Evolutionary conservation across 2,797 vertebrate species (phyloP).

Genomic region (Pipistrellus kuhlii): DNA sequence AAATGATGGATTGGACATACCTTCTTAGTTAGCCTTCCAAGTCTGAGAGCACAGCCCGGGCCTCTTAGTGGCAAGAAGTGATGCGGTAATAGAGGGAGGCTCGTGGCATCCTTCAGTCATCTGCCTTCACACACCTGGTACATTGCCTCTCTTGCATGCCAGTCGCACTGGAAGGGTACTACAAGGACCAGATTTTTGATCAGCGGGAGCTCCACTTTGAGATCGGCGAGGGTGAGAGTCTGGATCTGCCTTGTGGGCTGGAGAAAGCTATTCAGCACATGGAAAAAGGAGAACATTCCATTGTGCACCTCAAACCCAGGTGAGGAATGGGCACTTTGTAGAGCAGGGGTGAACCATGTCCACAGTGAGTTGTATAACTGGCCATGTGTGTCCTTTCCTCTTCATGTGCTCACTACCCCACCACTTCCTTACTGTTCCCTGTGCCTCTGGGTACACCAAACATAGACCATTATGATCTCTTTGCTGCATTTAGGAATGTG

Average conservation of each 20-base stretch:
- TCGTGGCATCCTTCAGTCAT: not conserved
- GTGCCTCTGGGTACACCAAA: not conserved
- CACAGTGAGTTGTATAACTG: not conserved
- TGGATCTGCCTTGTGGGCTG: slow-evolving; percentile 93
- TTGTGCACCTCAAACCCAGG: slow-evolving; percentile 94
- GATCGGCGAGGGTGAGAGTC: slow-evolving; percentile 93
- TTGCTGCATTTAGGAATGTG: not conserved
- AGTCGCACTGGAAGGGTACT: slow-evolving; percentile 93
- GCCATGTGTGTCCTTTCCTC: not conserved
- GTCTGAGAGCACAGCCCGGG: not conserved
- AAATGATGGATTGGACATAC: not conserved
- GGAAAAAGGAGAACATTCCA: slow-evolving; percentile 95
- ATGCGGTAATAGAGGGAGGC: not conserved
- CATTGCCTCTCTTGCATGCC: slow-evolving; percentile 34
- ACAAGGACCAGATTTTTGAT: slow-evolving; percentile 91
- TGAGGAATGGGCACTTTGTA: slow-evolving; percentile 82
- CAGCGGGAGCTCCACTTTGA: slow-evolving; percentile 94
- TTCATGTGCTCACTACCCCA: not conserved
- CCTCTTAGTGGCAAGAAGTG: not conserved
- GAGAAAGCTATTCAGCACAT: slow-evolving; percentile 96
- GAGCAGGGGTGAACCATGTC: not conserved
- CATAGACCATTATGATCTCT: not conserved
- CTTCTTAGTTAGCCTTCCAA: not conserved
- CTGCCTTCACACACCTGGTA: not conserved
- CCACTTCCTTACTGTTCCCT: not conserved